phyloP scores from a whole-genome alignment of 2,797 vertebrate genomes.

The Lagocephalus sceleratus region DNA sequence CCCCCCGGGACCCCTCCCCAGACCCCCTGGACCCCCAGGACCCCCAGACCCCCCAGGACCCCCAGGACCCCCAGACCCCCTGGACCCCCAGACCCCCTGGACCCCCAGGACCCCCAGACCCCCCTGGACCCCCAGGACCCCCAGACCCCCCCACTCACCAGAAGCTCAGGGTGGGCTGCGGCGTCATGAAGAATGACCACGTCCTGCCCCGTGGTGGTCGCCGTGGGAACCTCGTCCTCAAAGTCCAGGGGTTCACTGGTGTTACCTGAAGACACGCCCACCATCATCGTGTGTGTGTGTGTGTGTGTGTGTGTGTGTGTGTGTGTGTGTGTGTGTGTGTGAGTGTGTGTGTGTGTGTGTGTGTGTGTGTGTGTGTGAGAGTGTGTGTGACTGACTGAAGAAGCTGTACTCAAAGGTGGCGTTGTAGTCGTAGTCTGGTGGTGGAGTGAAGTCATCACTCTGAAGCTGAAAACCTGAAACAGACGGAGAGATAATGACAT shows the following conservation, averaged over 20 bases:
- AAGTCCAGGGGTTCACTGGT: constrained; percentile 48
- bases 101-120: too few relatives aligned
- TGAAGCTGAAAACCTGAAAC: constrained; percentile 27
- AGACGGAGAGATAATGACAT: too few relatives aligned
- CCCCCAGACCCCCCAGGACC: too few relatives aligned
- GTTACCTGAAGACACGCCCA: constrained; percentile 45
- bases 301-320: background rate
- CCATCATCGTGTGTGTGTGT: background rate
- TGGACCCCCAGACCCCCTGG: too few relatives aligned
- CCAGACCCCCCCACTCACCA: too few relatives aligned
- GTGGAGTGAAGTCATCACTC: constrained; percentile 28
- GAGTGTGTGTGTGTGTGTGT: background rate
- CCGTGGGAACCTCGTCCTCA: constrained; percentile 2
- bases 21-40: too few relatives aligned
- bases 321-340: background rate
- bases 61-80: too few relatives aligned
- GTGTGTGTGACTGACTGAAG: constrained; percentile 63
- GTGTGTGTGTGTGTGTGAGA: background rate
- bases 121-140: too few relatives aligned
- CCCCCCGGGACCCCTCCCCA: too few relatives aligned
- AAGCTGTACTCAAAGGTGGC: constrained; percentile 63
- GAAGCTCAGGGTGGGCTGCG: constrained; percentile 23
- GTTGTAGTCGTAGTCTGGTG: constrained; percentile 64
- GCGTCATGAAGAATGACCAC: accelerated
- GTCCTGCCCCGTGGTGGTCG: constrained; percentile 14